phyloP scores from a whole-genome alignment of 2,113 vertebrate species.

The Penelope pileata region DNA sequence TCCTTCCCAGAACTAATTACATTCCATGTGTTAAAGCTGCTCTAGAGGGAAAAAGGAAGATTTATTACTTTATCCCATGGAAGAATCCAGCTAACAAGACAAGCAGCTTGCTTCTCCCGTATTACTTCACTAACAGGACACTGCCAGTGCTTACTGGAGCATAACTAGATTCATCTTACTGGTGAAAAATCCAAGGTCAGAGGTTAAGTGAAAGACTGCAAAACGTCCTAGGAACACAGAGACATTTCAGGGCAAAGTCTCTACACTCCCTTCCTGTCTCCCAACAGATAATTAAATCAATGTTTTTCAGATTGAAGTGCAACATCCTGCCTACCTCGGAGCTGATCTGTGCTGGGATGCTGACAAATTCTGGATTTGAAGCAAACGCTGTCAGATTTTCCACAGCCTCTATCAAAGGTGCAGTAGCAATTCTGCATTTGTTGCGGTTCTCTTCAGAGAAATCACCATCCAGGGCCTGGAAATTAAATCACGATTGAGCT shows the following conservation, averaged over 20 bases:
- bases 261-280: not conserved
- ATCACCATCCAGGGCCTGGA: conserved; percentile 92
- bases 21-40: not conserved
- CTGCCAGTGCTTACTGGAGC: not conserved
- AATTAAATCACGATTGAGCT: not conserved
- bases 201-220: not conserved
- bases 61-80: not conserved
- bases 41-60: not conserved
- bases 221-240: not conserved
- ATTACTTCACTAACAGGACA: not conserved
- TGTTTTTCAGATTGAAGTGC: not conserved
- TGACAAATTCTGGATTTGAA: conserved; percentile 97
- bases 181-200: not conserved
- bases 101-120: rapidly evolving
- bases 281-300: not conserved
- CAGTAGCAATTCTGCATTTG: conserved; percentile 89
- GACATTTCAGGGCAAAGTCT: not conserved
- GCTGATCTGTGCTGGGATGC: conserved; percentile 96
- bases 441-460: conserved; percentile 97
- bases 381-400: conserved; percentile 96
- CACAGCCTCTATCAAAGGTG: conserved; percentile 93
- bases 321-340: conserved; percentile 85
- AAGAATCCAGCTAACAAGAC: not conserved
- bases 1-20: not conserved
- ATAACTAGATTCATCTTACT: not conserved